Evolutionary conservation across 2,113 vertebrate genomes (phyloP).

Genomic region (Pogonocichla stellata): DNA sequence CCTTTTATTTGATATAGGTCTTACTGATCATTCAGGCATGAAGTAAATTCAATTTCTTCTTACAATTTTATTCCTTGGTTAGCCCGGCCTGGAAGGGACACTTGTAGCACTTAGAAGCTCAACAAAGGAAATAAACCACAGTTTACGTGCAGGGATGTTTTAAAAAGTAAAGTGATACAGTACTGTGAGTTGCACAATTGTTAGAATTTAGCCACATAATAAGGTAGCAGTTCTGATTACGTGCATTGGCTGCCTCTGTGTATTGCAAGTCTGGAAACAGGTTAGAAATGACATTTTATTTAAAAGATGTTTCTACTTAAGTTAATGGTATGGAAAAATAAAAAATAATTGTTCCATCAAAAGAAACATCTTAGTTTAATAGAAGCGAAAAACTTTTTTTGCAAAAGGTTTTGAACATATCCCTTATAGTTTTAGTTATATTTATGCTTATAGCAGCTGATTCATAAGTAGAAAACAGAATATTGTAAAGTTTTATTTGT

Average conservation of each 20-base stretch:
- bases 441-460: neutral
- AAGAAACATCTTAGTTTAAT: neutral
- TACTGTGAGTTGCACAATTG: neutral
- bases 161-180: neutral
- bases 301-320: slow-evolving; percentile 5
- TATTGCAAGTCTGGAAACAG: neutral
- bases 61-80: neutral
- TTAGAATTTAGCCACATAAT: neutral
- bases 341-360: neutral
- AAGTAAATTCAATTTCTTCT: neutral
- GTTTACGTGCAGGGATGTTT: neutral
- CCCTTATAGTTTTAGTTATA: neutral
- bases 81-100: neutral
- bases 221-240: neutral
- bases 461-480: neutral
- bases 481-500: slow-evolving; percentile 24
- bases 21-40: neutral
- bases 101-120: neutral
- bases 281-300: slow-evolving; percentile 7
- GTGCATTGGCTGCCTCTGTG: neutral
- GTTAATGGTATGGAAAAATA: neutral
- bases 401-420: neutral
- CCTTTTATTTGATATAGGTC: neutral
- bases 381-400: neutral
- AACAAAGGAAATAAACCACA: neutral